These are phyloP conservation scores for Nephotettix cincticeps DNA, from an alignment of 1,140 invertebrate genomes.

Conservation along the genomic window DNA sequence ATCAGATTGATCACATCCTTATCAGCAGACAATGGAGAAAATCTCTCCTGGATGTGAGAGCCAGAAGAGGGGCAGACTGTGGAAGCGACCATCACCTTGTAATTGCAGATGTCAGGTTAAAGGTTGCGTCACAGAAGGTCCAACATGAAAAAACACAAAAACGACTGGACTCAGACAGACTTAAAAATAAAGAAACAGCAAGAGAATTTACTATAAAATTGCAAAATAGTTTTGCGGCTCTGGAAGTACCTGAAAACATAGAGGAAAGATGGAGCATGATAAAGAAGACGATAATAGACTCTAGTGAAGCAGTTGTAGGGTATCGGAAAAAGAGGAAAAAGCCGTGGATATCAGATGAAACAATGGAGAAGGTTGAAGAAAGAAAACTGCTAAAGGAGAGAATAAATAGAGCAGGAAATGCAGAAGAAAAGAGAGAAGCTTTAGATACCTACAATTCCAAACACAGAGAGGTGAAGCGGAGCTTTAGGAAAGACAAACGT, in stretches of 20 bases:
- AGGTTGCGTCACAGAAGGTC: constrained; percentile 15
- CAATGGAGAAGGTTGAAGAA: constrained; percentile 18
- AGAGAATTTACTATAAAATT: not conserved
- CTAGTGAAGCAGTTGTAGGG: too few species aligned
- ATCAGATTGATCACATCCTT: constrained; percentile 37
- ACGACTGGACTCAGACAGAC: not conserved
- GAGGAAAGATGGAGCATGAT: not conserved
- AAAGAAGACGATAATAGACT: too few species aligned
- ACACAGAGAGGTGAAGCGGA: not conserved
- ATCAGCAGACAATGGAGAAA: constrained; percentile 22
- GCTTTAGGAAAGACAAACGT: not conserved
- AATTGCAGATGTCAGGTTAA: constrained; percentile 19
- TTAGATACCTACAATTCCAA: constrained; percentile 6
- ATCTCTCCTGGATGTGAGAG: constrained; percentile 29
- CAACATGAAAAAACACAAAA: constrained; percentile 6
- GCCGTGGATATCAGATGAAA: not conserved
- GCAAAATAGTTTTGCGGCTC: not conserved
- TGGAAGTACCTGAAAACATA: not conserved
- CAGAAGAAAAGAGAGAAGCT: not conserved
- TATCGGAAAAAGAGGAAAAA: not conserved
- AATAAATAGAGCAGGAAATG: not conserved
- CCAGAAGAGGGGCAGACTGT: constrained; percentile 31
- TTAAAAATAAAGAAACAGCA: not conserved
- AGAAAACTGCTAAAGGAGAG: constrained; percentile 9
- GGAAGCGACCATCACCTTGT: constrained; percentile 31